A percentile compares a stretch with the other conserved stretches of the same genome.
These are phyloP conservation scores for Fregata magnificens DNA, from an alignment of 2,113 vertebrate genomes.

Conservation along the genomic window DNA sequence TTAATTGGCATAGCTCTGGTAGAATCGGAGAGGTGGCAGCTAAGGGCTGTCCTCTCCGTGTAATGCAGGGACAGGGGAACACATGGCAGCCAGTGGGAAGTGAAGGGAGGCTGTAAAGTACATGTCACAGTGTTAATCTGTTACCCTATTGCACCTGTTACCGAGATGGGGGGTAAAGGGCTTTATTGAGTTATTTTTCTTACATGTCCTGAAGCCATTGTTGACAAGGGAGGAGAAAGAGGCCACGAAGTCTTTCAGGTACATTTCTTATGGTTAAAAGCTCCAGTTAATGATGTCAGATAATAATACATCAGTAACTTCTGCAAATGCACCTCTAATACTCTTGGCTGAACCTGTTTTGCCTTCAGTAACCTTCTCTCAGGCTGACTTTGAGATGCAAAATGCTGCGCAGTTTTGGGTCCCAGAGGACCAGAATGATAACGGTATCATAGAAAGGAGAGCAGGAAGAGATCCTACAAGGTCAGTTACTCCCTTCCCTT, in stretches of 20 bases:
- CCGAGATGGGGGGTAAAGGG: neutral
- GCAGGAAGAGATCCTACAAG: neutral
- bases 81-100: neutral
- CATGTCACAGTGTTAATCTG: neutral
- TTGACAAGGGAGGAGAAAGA: neutral
- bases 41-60: neutral
- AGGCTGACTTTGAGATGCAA: neutral
- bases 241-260: neutral
- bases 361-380: neutral
- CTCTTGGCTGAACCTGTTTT: neutral
- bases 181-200: neutral
- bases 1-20: slow-evolving; percentile 14
- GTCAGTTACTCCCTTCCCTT: neutral
- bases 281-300: neutral
- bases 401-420: neutral
- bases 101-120: neutral
- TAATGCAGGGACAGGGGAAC: neutral
- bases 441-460: neutral
- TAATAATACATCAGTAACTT: neutral
- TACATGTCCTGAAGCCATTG: neutral
- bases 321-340: neutral
- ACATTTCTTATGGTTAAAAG: neutral
- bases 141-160: neutral
- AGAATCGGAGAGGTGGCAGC: neutral
- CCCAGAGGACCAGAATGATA: neutral